Percentiles rank a stretch among this genome's conserved stretches.
phyloP scores from a whole-genome alignment of 2,113 vertebrate genomes.

The Phyllostomus discolor region DNA sequence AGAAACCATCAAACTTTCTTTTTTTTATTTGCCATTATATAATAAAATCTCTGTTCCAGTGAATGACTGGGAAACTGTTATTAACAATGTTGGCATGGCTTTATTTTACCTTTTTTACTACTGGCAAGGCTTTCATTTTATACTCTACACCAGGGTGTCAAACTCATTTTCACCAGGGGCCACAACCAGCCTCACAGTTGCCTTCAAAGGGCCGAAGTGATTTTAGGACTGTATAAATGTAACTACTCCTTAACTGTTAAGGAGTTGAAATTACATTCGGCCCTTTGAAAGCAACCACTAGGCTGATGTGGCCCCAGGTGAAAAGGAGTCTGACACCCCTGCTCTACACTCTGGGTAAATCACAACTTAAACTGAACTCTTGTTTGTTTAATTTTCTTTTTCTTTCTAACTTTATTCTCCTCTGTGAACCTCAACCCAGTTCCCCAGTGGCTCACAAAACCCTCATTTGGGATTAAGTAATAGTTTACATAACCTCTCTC shows the following conservation, averaged over 20 bases:
- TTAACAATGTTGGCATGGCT: neutral
- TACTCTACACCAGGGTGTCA: neutral
- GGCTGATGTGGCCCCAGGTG: too few species aligned
- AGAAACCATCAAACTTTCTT: neutral
- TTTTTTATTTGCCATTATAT: slow-evolving; percentile 7
- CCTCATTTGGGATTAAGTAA: slow-evolving; percentile 45
- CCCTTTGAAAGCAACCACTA: too few species aligned
- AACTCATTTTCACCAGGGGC: too few species aligned
- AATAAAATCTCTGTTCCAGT: slow-evolving; percentile 33
- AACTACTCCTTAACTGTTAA: too few species aligned
- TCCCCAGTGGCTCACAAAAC: slow-evolving; percentile 59
- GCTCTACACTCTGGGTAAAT: neutral
- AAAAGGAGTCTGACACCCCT: too few species aligned
- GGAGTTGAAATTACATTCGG: too few species aligned
- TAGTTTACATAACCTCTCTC: slow-evolving; percentile 60
- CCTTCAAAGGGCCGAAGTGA: too few species aligned
- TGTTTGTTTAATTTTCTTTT: slow-evolving; percentile 59
- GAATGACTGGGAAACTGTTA: neutral
- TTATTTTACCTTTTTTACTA: slow-evolving; percentile 25
- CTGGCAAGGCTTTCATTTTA: neutral
- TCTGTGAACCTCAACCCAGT: slow-evolving; percentile 15
- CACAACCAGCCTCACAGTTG: too few species aligned
- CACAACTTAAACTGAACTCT: slow-evolving; percentile 50
- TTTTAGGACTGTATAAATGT: too few species aligned
- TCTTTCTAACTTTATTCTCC: slow-evolving; percentile 49